These are phyloP conservation scores for Telmatochromis sp. DNA, from an alignment of 2,113 vertebrate genomes.

Conservation along the genomic window DNA sequence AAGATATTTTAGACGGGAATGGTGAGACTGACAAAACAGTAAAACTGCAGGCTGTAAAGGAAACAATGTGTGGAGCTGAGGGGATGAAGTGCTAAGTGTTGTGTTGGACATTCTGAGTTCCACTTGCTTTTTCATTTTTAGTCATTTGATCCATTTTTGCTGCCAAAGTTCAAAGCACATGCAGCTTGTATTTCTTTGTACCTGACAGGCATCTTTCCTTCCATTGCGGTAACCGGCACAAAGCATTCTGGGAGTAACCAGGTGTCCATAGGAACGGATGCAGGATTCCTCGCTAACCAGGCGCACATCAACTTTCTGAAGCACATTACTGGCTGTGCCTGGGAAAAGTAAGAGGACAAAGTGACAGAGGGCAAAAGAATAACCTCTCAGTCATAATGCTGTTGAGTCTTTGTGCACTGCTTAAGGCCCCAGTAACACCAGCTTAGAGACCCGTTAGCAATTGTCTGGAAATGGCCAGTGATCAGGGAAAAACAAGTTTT, in stretches of 20 bases:
- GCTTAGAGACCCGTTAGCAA: not conserved
- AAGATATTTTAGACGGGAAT: not conserved
- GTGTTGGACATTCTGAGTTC: not conserved
- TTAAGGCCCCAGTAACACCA: not conserved
- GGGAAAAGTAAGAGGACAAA: not conserved
- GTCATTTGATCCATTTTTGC: not conserved
- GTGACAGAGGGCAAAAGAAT: not conserved
- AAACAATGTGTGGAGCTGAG: not conserved
- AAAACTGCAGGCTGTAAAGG: not conserved
- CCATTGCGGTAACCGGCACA: constrained; percentile 86
- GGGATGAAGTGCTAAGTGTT: not conserved
- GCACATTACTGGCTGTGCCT: constrained; percentile 75
- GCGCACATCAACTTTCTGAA: constrained; percentile 84
- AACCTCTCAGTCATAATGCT: not conserved
- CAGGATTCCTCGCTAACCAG: constrained; percentile 84
- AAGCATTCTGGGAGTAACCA: constrained; percentile 88
- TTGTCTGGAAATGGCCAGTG: not conserved
- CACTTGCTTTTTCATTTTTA: not conserved
- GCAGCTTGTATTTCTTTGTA: not conserved
- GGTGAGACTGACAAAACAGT: not conserved
- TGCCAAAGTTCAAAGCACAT: not conserved
- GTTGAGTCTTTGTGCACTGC: not conserved
- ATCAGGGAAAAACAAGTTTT: not conserved
- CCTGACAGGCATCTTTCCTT: constrained; percentile 90
- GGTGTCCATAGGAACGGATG: constrained; percentile 77